Evolutionary conservation across 2,797 vertebrate genomes (phyloP), one percentile per base, ranked within the genome.

Genomic region (Microctenopoma steveboyesi): DNA sequence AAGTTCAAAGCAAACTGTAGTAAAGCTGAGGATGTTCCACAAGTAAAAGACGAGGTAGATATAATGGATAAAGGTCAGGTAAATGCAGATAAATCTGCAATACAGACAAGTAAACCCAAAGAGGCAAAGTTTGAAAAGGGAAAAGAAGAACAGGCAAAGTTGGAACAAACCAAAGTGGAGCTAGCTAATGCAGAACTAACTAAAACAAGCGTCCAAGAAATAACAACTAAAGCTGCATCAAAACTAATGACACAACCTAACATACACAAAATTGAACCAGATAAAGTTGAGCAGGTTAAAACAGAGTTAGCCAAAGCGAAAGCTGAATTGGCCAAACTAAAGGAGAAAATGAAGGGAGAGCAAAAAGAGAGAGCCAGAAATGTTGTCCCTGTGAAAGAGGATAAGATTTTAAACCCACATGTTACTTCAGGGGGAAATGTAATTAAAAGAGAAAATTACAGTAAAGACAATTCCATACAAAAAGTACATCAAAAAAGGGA

Each of bases 271-370:
- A 49, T n/a, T 62, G 83, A 86, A 50, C 77, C 86, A 22, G 86
- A 86, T 56, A 91, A 67, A 84, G 78, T 91, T 27, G 72, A 91
- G 63, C 74, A 83, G 59, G 86, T 91, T 1, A 91, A 89, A 78
- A 80, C 76, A 5, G 88, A 92, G 74, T 69, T 89, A 63, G 87
- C 88, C 39, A 90, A 90, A 84, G 79, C 91, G n/a, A 92, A 91
- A 86, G 86, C 82, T 28, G 90, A 92, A 65, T 30, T 90, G 51
- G 75, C 86, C 42, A 88, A 90, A 79, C 87, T 88, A 77, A 90
- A 90, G 60, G 90, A 89, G 54, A 91, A 91, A 80, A 88, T 89
- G 76, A 86, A 47, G 62, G 84, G 76, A 30, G 88, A 83, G 49
- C 80, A 83, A 77, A 85, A 85, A 63, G 75, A 74, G 8, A 87